Conservation (phyloP, 2,888 invertebrate species). For the Eristalinus aeneus region DNA sequence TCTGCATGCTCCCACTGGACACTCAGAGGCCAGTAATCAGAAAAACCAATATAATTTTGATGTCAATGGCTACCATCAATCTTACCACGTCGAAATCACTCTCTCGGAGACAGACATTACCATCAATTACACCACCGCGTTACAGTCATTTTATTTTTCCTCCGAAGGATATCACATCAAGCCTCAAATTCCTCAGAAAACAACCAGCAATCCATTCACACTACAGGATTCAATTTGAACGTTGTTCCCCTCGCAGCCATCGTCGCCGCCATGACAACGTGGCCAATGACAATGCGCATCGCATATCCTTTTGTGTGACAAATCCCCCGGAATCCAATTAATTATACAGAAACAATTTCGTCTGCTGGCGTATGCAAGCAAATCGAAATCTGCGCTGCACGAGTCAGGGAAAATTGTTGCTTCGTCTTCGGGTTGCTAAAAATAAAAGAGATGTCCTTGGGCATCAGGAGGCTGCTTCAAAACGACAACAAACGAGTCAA, state of each 20-base stretch:
- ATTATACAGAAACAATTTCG: constrained; percentile 36
- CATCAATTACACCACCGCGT: too few relatives aligned
- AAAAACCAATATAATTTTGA: not conserved
- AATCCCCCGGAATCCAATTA: constrained; percentile 54
- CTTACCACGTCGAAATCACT: not conserved
- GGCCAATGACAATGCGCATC: not conserved
- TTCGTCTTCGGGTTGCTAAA: constrained; percentile 36
- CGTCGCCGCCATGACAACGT: not conserved
- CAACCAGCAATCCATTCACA: not conserved
- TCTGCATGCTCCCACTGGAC: too few relatives aligned
- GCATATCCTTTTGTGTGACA: constrained; percentile 15
- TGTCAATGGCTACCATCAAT: not conserved
- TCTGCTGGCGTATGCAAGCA: not conserved
- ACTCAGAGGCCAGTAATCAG: not conserved
- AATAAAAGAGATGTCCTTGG: constrained; percentile 55
- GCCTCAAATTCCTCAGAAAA: not conserved
- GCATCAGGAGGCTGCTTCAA: constrained; percentile 26
- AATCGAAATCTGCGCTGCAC: not conserved
- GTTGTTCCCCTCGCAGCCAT: not conserved
- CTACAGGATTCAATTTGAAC: not conserved
- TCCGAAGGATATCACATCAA: not conserved
- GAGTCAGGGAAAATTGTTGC: constrained; percentile 42
- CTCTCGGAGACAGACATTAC: too few relatives aligned
- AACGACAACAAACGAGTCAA: constrained; percentile 49
- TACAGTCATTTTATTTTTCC: too few relatives aligned